Percentiles rank a stretch among this genome's conserved stretches.
Evolutionary conservation across 2,113 vertebrate genomes (phyloP).

Genomic region (Bujurquina vittata): DNA sequence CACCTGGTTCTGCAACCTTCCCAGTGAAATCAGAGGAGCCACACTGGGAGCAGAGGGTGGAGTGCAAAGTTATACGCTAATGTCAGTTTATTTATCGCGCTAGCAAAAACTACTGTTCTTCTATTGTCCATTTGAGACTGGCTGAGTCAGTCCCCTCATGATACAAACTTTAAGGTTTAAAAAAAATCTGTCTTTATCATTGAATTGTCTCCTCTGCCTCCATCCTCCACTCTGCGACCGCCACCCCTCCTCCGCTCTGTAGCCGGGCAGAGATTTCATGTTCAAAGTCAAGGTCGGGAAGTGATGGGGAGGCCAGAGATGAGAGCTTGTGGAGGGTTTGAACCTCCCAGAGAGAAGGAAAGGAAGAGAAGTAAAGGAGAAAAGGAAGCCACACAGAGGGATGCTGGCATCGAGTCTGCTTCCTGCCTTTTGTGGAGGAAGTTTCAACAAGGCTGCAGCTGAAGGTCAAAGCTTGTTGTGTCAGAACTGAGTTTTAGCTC

Average conservation of each 20-base stretch:
- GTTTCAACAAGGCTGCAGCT: not conserved
- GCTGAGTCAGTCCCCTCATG: no score
- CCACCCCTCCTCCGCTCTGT: not conserved
- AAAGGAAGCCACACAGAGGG: not conserved
- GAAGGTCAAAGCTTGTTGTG: not conserved
- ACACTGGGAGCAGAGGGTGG: no score
- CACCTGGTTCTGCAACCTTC: no score
- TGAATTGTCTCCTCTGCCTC: not conserved
- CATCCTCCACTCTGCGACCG: not conserved
- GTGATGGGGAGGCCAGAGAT: constrained; percentile 1
- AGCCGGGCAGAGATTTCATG: not conserved
- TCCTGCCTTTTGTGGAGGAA: not conserved
- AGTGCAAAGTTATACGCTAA: no score
- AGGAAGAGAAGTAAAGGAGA: not conserved
- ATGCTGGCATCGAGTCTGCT: not conserved
- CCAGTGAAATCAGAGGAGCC: no score
- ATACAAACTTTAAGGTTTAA: no score
- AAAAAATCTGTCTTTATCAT: not conserved
- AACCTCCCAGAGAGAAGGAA: constrained; percentile 24
- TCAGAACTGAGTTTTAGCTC: not conserved
- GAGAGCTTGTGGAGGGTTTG: constrained; percentile 4
- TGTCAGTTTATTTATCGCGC: no score
- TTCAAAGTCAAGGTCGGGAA: constrained; percentile 51
- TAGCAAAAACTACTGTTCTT: no score
- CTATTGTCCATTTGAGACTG: no score